phyloP scores from a whole-genome alignment of 2,888 invertebrate species.

The Drosophila recens region DNA sequence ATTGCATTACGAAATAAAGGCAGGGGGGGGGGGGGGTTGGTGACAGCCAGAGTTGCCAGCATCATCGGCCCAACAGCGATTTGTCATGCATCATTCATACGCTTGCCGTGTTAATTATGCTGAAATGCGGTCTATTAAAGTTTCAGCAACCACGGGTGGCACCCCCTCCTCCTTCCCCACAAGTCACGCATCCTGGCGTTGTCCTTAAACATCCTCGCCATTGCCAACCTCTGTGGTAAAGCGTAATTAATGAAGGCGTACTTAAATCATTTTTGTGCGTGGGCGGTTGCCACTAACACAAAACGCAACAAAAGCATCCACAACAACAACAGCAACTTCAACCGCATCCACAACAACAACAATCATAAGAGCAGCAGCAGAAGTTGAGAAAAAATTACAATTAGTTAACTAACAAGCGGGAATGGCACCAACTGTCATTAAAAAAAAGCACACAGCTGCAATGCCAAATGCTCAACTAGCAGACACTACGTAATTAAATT shows the following conservation, averaged over 20 bases:
- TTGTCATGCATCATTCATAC: constrained; percentile 76
- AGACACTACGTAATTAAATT: constrained; percentile 27
- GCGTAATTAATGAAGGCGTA: constrained; percentile 77
- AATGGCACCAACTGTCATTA: constrained; percentile 43
- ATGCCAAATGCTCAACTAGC: background rate
- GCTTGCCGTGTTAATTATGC: constrained; percentile 77
- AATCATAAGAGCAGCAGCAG: constrained; percentile 8
- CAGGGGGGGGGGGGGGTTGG: background rate
- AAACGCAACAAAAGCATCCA: constrained; percentile 53
- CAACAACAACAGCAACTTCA: constrained; percentile 27
- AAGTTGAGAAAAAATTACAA: constrained; percentile 64
- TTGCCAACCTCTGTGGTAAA: constrained; percentile 46
- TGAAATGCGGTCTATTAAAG: constrained; percentile 78
- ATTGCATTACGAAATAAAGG: background rate
- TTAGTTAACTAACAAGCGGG: constrained; percentile 75
- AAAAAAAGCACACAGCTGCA: constrained; percentile 41
- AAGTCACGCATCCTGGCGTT: background rate
- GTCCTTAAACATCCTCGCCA: constrained; percentile 1
- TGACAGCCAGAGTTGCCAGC: constrained; percentile 26
- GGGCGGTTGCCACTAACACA: constrained; percentile 51
- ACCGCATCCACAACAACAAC: constrained; percentile 2
- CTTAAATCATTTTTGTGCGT: constrained; percentile 80
- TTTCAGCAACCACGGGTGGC: constrained; percentile 59
- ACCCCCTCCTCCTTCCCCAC: background rate
- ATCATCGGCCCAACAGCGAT: constrained; percentile 33